Percentiles rank a stretch among this genome's conserved stretches.
Conservation (phyloP, 2,113 vertebrate species). For the Falcunculus frontatus region DNA sequence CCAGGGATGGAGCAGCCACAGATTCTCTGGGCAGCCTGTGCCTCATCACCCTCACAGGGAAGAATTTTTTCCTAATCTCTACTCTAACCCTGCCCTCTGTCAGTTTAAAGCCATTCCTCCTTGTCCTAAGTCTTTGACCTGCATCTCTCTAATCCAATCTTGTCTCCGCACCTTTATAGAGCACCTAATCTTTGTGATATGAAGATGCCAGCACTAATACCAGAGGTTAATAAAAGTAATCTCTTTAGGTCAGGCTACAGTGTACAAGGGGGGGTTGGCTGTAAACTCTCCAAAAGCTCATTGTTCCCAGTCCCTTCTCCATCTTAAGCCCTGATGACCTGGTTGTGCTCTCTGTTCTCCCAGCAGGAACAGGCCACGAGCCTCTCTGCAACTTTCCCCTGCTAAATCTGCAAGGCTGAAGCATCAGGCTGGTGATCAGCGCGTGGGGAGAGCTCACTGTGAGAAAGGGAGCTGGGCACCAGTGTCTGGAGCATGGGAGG, state of each 20-base stretch:
- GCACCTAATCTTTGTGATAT: background rate
- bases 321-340: background rate
- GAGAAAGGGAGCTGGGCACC: background rate
- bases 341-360: background rate
- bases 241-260: background rate
- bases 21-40: background rate
- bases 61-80: background rate
- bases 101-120: background rate
- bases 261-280: background rate
- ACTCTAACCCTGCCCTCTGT: background rate
- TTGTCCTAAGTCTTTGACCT: background rate
- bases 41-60: background rate
- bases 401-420: background rate
- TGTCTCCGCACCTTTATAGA: background rate
- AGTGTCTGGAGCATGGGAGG: background rate
- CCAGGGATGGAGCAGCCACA: background rate
- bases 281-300: background rate
- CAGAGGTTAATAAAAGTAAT: background rate
- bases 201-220: background rate
- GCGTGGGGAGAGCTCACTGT: accelerated
- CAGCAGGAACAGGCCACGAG: background rate
- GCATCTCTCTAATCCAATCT: background rate
- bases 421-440: background rate
- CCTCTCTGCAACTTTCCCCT: background rate
- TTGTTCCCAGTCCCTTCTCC: background rate